Base-by-base conservation (phyloP, 2,113 vertebrate species). In the Puffinus mauretanicus region DNA sequence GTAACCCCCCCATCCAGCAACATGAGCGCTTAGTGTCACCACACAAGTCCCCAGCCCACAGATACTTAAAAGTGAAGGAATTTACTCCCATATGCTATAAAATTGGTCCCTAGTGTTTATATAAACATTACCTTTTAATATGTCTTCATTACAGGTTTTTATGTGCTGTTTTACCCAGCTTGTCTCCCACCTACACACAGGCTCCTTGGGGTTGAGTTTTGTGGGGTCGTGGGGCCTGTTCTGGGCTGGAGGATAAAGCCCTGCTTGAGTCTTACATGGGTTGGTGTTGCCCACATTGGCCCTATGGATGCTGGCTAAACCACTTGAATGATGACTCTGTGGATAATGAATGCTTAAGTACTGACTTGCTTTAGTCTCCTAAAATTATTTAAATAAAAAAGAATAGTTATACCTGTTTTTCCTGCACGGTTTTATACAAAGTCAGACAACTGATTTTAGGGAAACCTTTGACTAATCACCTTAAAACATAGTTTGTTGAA, bases 341-440 rank as follows among this genome's bases (percentile, higher is more conserved):
- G 49, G 76, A 32, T 77, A 73, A 67, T 32, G 57, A 78, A 60
- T 77, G 92, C 80, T 83, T 32, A 86, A 88, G 27, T 58, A 83
- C n/a, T 62, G 29, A 49, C 42, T 91, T 87, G 34, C n/a, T 96
- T 78, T 87, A 76, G 34, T 76, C 40, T 85, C 17, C 54, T 82
- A 64, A 84, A 91, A 46, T 65, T 30, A 91, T 91, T 96, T 94
- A 65, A 91, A 94, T 91, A 51, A 55, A 90, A 60, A 87, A 76
- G 17, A 60, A 91, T 11, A 79, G 83, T 69, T 85, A 54, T 46
- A 93, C 90, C 78, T 90, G 96, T 76, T 95, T 90, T 93, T 95
- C 81, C 82, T 87, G 75, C 34, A 13, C 2, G 4, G 30, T 72
- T 93, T 87, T 80, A 42, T 69, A 42, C 4, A 2, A 73, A 65